phyloP scores from a whole-genome alignment of 2,797 vertebrate genomes.

The Echeneis naucrates region DNA sequence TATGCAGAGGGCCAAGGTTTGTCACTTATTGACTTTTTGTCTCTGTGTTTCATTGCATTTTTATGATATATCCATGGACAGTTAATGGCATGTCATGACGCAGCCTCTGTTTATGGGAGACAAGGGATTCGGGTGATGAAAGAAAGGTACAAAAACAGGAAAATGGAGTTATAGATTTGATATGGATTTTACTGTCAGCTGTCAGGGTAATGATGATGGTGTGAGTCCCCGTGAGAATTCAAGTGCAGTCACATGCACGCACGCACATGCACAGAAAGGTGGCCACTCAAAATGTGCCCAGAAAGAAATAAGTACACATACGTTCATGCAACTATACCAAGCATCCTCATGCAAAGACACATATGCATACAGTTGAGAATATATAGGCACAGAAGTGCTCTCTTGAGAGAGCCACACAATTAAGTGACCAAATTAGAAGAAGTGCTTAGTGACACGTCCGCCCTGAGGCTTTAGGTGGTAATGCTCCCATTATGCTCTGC shows the following conservation, averaged over 20 bases:
- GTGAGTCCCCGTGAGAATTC: conserved; percentile 62
- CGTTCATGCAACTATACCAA: background rate
- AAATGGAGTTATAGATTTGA: conserved; percentile 77
- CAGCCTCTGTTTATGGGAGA: conserved; percentile 71
- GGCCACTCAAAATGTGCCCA: background rate
- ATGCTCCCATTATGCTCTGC: conserved; percentile 47
- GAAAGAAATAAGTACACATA: conserved; percentile 13
- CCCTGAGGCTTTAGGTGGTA: conserved; percentile 56
- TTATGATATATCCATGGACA: conserved; percentile 76
- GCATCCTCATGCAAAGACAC: conserved; percentile 9
- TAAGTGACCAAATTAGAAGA: conserved; percentile 38
- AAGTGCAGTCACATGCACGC: background rate
- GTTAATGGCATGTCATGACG: conserved; percentile 74
- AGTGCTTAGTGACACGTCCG: conserved; percentile 35
- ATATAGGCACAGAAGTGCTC: background rate
- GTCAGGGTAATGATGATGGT: conserved; percentile 76
- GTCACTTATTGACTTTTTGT: conserved; percentile 81
- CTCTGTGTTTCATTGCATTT: conserved; percentile 74
- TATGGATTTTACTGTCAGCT: conserved; percentile 81
- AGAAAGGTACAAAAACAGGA: conserved; percentile 76
- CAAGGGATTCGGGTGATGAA: conserved; percentile 67
- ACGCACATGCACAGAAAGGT: background rate
- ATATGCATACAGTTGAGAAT: background rate
- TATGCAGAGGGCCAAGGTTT: conserved; percentile 54
- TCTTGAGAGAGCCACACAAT: conserved; percentile 26